Base-by-base conservation (phyloP, 2,888 invertebrate genomes). In the Pristionchus mayeri region DNA sequence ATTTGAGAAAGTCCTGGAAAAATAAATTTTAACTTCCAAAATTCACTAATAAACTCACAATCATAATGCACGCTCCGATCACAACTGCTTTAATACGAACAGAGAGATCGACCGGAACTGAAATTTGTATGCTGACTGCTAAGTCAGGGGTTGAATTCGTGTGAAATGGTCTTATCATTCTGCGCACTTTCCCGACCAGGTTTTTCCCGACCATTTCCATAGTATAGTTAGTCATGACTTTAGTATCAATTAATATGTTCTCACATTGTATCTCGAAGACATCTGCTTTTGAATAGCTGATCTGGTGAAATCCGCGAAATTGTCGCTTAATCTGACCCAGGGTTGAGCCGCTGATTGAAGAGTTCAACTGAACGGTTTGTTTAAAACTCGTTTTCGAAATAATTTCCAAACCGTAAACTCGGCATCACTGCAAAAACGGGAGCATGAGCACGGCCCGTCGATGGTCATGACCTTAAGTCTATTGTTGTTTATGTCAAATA, bases 1-100 rank as follows among this genome's bases (percentile, higher is more conserved):
- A 78, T 16, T 78, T 50, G 21, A 78, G 30, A n/a, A 78, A 78
- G 78, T 76, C 76, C 76, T 76, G 76, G 37, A 76, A 76, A 37
- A 63, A 63, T 63, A 16, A 16, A 16, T 54, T 54, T n/a, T 18
- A 54, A 54, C 21, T 54, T 54, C 4, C 4, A 60, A 63, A 63
- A 63, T 57, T n/a, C 2, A n/a, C 11, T 48, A 30, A 50, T 76
- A 16, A 11, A 21, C 78, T 50, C 50, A 78, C 78, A 50, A 78
- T 78, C 78, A 78, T 48, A 24, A 78, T 78, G 21, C 50, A 27
- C 0, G 50, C 78, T 78, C 78, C 78, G 11, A 78, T 50, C 7
- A 78, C 48, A 7, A 50, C 52, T 6, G 78, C 78, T 18, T 78
- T 78, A 21, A 52, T 78, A 7, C 78, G 48, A 21, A 78, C 78